phyloP scores from a whole-genome alignment of 2,888 invertebrate species.

The Aspidapion aeneum region DNA sequence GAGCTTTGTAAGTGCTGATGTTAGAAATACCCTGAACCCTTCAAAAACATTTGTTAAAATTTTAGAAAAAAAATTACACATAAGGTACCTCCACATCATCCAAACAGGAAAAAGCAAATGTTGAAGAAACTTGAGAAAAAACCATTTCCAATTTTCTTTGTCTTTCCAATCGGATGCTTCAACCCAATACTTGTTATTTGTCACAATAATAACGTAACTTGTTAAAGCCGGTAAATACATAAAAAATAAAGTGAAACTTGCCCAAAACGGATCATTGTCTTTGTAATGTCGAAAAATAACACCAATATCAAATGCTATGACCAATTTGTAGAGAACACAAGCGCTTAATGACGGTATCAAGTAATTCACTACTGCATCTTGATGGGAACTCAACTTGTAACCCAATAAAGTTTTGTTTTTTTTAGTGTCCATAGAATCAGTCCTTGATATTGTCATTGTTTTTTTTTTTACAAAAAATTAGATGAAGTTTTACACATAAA shows the following conservation, averaged over 20 bases:
- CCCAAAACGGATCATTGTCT: conserved; percentile 55
- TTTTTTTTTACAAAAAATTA: too few relatives aligned
- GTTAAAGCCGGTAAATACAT: conserved; percentile 56
- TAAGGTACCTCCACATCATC: conserved; percentile 61
- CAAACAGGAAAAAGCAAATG: conserved; percentile 58
- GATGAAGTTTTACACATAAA: neutral
- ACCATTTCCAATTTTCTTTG: conserved; percentile 49
- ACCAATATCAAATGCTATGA: conserved; percentile 62
- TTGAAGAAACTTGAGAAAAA: conserved; percentile 50
- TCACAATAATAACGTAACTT: conserved; percentile 57
- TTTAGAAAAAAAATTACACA: too few relatives aligned
- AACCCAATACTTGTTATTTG: conserved; percentile 58
- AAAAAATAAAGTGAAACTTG: conserved; percentile 48
- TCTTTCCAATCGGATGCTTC: conserved; percentile 47
- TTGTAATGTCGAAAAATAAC: conserved; percentile 54
- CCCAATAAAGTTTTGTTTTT: conserved; percentile 37
- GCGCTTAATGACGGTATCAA: conserved; percentile 57
- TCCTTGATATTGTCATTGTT: neutral
- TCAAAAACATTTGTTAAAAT: too few relatives aligned
- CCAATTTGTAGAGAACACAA: conserved; percentile 60
- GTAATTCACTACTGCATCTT: conserved; percentile 52
- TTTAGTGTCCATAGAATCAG: neutral
- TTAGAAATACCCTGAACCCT: too few relatives aligned
- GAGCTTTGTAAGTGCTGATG: too few relatives aligned
- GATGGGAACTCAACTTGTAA: conserved; percentile 44